A percentile compares a stretch with the other conserved stretches of the same genome.
phyloP scores from a whole-genome alignment of 2,113 vertebrate genomes.

The Macrotis lagotis region DNA sequence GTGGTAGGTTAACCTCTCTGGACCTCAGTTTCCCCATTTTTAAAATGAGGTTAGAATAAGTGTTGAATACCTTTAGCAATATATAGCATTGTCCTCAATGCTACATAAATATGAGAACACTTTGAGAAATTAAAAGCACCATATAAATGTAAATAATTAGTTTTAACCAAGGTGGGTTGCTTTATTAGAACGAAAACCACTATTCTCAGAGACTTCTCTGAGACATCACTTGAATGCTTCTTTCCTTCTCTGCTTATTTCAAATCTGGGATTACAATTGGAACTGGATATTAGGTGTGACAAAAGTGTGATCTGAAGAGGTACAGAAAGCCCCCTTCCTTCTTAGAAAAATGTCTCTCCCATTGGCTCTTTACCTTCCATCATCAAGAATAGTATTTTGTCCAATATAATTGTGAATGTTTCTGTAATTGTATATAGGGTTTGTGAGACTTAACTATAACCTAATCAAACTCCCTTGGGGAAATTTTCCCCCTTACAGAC shows the following conservation, averaged over 20 bases:
- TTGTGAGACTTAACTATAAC: background rate
- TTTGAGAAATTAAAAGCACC: background rate
- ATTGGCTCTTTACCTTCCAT: background rate
- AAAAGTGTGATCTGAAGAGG: background rate
- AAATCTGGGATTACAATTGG: background rate
- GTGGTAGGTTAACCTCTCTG: background rate
- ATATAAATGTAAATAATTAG: background rate
- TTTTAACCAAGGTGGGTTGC: background rate
- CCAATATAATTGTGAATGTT: background rate
- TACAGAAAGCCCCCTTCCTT: background rate
- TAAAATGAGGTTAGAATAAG: background rate
- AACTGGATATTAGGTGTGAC: background rate
- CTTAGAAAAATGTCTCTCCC: background rate
- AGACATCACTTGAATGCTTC: background rate
- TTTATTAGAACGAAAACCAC: background rate
- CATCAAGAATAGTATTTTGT: background rate
- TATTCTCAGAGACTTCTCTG: background rate
- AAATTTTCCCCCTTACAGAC: background rate
- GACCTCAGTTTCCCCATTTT: background rate
- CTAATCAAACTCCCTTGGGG: background rate
- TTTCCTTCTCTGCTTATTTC: background rate
- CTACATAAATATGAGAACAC: background rate
- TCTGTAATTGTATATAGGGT: background rate
- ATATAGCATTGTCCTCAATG: background rate
- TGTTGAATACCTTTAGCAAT: background rate